Evolutionary conservation across 2,888 invertebrate genomes (phyloP).

Genomic region (Eupithecia subumbrata): DNA sequence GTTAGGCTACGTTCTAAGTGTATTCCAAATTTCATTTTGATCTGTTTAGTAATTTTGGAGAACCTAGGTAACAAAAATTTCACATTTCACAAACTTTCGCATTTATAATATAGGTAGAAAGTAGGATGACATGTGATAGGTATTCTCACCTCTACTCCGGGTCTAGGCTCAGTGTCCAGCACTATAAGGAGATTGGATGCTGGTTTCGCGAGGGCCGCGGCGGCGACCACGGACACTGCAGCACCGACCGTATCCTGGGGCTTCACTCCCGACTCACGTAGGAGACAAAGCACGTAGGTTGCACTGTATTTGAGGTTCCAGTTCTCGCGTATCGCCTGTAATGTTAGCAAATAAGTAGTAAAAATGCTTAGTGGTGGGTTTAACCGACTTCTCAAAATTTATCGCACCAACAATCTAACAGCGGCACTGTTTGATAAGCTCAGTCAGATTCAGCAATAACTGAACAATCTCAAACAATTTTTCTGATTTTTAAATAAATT

Average conservation of each 20-base stretch:
- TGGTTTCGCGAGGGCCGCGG: slow-evolving; percentile 55
- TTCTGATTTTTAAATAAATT: background rate
- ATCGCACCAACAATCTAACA: background rate
- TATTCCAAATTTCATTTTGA: no score
- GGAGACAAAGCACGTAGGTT: slow-evolving; percentile 92
- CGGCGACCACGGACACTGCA: slow-evolving; percentile 67
- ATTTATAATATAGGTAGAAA: no score
- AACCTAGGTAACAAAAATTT: no score
- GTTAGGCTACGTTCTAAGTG: no score
- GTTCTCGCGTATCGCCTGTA: slow-evolving; percentile 93
- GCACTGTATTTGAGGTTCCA: slow-evolving; percentile 97
- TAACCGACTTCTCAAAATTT: background rate
- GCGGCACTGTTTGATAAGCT: background rate
- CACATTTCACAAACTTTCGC: no score
- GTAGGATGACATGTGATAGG: no score
- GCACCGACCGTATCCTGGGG: slow-evolving; percentile 75
- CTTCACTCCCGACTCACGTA: slow-evolving; percentile 86
- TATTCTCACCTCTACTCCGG: slow-evolving; percentile 66
- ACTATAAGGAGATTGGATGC: slow-evolving; percentile 72
- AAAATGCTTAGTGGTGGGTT: background rate
- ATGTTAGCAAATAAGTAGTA: slow-evolving; percentile 32
- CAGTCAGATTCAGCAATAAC: background rate
- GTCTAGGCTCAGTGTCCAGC: slow-evolving; percentile 70
- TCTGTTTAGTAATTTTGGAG: no score
- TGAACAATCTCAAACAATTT: background rate